These are phyloP conservation scores for Therioaphis trifolii DNA, from an alignment of 2,888 invertebrate species.

Conservation along the genomic window DNA sequence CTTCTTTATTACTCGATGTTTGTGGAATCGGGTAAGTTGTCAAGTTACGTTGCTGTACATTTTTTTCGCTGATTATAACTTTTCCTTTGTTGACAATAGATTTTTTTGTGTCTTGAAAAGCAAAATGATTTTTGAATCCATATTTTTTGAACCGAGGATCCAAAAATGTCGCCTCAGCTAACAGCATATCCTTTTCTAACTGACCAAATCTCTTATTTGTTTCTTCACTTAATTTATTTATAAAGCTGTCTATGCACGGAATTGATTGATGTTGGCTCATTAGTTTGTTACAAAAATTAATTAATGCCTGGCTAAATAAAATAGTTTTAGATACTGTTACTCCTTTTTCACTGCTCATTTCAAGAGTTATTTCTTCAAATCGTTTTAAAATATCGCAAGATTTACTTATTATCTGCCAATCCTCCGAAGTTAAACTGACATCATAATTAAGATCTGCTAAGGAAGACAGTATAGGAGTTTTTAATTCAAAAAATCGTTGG, in stretches of 20 bases:
- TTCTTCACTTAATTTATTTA: constrained; percentile 2
- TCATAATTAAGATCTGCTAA: constrained; percentile 39
- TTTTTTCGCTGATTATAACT: constrained; percentile 22
- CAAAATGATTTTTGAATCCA: constrained; percentile 44
- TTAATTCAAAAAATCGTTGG: constrained; percentile 28
- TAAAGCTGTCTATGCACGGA: background rate
- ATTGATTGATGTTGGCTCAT: background rate
- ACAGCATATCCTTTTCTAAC: background rate
- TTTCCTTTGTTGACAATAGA: constrained; percentile 12
- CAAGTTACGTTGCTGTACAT: background rate
- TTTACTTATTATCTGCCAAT: constrained; percentile 55
- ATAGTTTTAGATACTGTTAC: constrained; percentile 42
- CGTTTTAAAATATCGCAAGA: too few relatives aligned
- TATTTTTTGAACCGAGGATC: constrained; percentile 42
- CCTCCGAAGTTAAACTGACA: constrained; percentile 10
- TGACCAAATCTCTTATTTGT: constrained; percentile 17
- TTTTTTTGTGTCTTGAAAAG: constrained; percentile 7
- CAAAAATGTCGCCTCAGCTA: constrained; percentile 41
- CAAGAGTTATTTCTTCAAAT: too few relatives aligned
- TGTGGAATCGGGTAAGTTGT: background rate
- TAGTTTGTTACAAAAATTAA: constrained; percentile 29
- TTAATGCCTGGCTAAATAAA: constrained; percentile 30
- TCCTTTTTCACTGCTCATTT: constrained; percentile 24
- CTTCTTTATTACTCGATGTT: background rate
- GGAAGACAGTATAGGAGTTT: constrained; percentile 40